Evolutionary conservation across 1,140 invertebrate genomes (phyloP), one percentile per base, ranked within the genome.

Genomic region (Lasaia peninsularis): DNA sequence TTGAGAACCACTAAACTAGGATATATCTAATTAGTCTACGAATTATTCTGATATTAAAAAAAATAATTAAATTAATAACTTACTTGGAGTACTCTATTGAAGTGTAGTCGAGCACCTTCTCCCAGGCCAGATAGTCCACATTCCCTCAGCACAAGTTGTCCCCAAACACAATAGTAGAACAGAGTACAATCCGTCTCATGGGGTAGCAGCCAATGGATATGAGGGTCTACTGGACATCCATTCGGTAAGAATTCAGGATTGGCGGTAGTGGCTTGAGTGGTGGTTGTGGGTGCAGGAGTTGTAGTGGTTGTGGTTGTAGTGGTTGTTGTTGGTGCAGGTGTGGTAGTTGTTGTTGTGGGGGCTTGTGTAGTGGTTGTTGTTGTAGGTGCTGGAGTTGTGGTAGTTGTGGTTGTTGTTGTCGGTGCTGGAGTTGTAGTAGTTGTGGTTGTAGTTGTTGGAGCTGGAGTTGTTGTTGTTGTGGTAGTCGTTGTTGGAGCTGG

Each of bases 151-250:
- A 90, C 79, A 8, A 85, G 69, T 8, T 65, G 63, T 2, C 88
- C 90, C 56, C 75, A 79, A n/a, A 88, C 75, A 60, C 93, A 94
- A n/a, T 89, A 83, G 71, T 91, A 93, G 75, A 91, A 94, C 18
- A 73, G 79, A 1, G 67, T 72, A 67, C 93, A 93, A 60, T 92
- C 83, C 2, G 68, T 62, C 9, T 89, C 84, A 59, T 92, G 78
- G 3, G 90, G 71, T 28, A 91, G 67, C 1, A 91, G 72, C 62
- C 86, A 84, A 20, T 75, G 73, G 33, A 76, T 65, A 16, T 63
- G 59, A 11, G 69, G 69, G 53, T 75, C 53, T 2, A 71, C 63
- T 9, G 79, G 79, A 55, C 77, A 82, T 10, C 79, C 79, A 37
- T 82, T 82, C n/a, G 58, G 53, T 12, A 70, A 59, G 53, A 78